phyloP scores from a whole-genome alignment of 2,888 invertebrate species.

The Diabrotica balteata region DNA sequence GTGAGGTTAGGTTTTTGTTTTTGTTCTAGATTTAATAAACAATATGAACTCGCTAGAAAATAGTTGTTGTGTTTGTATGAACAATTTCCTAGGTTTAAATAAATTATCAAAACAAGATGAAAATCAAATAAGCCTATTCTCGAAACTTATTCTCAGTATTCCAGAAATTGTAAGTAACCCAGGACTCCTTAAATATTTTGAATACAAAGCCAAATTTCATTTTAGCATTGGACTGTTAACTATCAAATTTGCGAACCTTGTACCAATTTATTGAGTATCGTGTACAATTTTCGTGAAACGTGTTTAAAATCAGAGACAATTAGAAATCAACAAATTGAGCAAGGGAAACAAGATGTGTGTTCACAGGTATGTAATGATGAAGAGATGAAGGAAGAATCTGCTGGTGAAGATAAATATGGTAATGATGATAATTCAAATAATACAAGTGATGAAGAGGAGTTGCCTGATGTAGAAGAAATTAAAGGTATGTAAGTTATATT shows the following conservation, averaged over 20 bases:
- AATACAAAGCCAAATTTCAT: conserved; percentile 7
- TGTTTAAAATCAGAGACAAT: conserved; percentile 42
- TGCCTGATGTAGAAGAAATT: conserved; percentile 16
- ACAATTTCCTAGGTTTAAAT: conserved; percentile 34
- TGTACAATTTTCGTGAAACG: conserved; percentile 42
- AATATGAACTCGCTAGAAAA: neutral
- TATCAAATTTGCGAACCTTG: conserved; percentile 43
- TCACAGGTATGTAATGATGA: conserved; percentile 20
- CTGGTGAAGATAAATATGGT: conserved; percentile 18
- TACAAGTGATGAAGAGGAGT: conserved; percentile 22
- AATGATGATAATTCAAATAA: conserved; percentile 26
- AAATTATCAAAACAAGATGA: conserved; percentile 38
- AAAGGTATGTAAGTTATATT: conserved; percentile 19
- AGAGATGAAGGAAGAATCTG: conserved; percentile 9
- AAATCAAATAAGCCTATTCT: conserved; percentile 34
- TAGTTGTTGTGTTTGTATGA: conserved; percentile 43
- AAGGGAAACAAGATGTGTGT: conserved; percentile 4
- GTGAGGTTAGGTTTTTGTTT: too few relatives aligned
- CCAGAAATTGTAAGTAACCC: conserved; percentile 41
- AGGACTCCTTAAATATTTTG: too few relatives aligned
- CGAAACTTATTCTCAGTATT: conserved; percentile 38
- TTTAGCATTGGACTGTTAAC: conserved; percentile 39
- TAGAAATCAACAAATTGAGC: conserved; percentile 30
- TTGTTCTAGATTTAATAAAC: too few relatives aligned
- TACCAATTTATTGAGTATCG: conserved; percentile 41